These are phyloP conservation scores for Drosophila punjabiensis DNA, from an alignment of 1,140 invertebrate genomes.

Conservation along the genomic window DNA sequence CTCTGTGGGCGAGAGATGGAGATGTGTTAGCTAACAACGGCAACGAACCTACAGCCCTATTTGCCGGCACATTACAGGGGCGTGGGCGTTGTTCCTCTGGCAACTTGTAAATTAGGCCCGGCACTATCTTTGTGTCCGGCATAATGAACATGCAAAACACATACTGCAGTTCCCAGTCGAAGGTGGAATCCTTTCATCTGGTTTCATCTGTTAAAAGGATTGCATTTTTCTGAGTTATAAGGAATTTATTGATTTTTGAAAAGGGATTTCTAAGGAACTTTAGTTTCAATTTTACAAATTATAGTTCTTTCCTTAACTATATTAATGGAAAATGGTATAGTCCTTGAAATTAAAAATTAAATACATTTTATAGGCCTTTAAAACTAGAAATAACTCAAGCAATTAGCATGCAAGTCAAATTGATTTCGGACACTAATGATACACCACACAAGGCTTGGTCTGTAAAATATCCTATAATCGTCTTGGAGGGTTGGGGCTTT, in stretches of 20 bases:
- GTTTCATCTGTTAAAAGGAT: constrained; percentile 17
- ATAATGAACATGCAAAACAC: constrained; percentile 56
- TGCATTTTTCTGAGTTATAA: neutral
- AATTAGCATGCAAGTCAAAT: neutral
- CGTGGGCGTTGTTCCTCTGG: neutral
- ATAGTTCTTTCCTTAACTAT: neutral
- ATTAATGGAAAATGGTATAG: no score
- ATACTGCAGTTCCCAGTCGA: constrained; percentile 17
- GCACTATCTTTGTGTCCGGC: constrained; percentile 39
- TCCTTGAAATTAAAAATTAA: constrained; percentile 1
- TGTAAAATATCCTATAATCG: constrained; percentile 7
- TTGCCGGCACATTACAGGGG: constrained; percentile 54
- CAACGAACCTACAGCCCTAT: constrained; percentile 14
- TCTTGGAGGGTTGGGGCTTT: neutral
- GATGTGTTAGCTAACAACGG: constrained; percentile 19
- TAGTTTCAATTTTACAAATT: neutral
- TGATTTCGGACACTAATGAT: constrained; percentile 1
- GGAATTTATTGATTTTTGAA: constrained; percentile 2
- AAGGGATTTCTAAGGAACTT: neutral
- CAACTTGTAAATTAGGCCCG: constrained; percentile 68
- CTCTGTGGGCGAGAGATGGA: constrained; percentile 9
- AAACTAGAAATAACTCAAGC: neutral
- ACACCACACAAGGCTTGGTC: neutral
- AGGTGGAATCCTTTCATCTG: constrained; percentile 22
- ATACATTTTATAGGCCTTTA: neutral